Evolutionary conservation across 2,797 vertebrate genomes (phyloP).

Genomic region (Pantherophis vulpinus): DNA sequence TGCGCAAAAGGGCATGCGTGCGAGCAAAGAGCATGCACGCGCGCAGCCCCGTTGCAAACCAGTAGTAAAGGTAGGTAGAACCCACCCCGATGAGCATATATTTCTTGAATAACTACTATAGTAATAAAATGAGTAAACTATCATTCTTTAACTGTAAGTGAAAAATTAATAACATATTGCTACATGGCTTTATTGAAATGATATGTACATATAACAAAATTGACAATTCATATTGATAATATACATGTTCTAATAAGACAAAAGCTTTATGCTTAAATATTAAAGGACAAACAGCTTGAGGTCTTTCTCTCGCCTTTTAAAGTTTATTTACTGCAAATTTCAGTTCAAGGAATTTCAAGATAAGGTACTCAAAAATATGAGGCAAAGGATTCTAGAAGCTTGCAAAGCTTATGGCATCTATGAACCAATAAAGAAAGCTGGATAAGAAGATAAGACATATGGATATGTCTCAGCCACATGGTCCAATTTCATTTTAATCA

Average conservation of each 20-base stretch:
- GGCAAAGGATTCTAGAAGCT: not conserved
- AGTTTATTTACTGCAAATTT: not conserved
- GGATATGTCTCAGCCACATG: not conserved
- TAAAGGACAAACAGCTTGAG: not conserved
- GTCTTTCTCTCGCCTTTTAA: not conserved
- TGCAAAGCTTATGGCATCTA: not conserved
- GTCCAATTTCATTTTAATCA: not conserved
- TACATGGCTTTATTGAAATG: not conserved
- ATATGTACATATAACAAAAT: not conserved
- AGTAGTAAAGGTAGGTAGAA: no score
- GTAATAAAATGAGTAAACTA: not conserved
- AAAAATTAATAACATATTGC: not conserved
- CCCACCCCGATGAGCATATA: not conserved
- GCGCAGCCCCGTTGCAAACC: no score
- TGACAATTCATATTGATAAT: not conserved
- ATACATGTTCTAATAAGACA: not conserved
- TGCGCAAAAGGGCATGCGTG: no score
- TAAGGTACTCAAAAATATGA: not conserved
- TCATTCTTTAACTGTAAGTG: not conserved
- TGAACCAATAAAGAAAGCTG: not conserved
- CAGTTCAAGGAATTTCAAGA: not conserved
- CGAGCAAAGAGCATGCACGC: no score
- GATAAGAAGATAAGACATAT: not conserved
- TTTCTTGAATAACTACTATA: not conserved
- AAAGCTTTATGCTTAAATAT: not conserved